Base-by-base conservation (phyloP, 2,888 invertebrate genomes). In the Steinernema carpocapsae region DNA sequence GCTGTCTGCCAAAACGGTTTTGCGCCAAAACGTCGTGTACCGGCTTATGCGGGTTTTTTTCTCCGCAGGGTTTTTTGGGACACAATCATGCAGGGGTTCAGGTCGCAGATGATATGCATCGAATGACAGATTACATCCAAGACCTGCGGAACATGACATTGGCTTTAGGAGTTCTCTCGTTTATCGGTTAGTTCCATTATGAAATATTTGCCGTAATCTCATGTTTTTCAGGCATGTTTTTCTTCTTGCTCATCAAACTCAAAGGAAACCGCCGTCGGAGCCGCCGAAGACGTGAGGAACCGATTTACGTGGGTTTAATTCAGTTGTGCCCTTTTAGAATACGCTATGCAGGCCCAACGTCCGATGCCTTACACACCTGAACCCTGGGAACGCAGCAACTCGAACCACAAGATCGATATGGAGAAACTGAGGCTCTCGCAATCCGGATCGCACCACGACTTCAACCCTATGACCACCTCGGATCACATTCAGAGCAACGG, bases 71-170 rank as follows among this genome's bases (percentile, higher is more conserved):
- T 43, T 43, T 43, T n/a, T n/a, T n/a, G n/a, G n/a, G n/a, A n/a
- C n/a, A n/a, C n/a, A n/a, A n/a, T n/a, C n/a, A n/a, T n/a, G n/a
- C n/a, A n/a, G n/a, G 12, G 4, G 32, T 81, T 64, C 70, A 84
- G 84, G 84, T 84, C 22, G 82, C 84, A n/a, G 84, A 84, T 56
- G 84, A 84, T 77, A 82, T 84, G 83, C 83, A 84, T 76, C 76
- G 84, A 70, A 84, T 84, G 84, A 83, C 83, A 17, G 78, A 82
- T 72, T 84, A 84, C 74, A 84, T 84, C 46, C 79, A 79, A 78
- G 84, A 84, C 73, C 77, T 84, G 42, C 75, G 84, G 26, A 84
- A 84, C 71, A 75, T 84, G 78, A 84, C 83, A 14, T 46, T 81
- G 24, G 82, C 71, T 19, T 32, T 74, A 17, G 70, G 71, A 19